Percentiles rank a stretch among this genome's conserved stretches.
Evolutionary conservation across 2,797 vertebrate species (phyloP).

Genomic region (Melanotaenia parkinsoni): DNA sequence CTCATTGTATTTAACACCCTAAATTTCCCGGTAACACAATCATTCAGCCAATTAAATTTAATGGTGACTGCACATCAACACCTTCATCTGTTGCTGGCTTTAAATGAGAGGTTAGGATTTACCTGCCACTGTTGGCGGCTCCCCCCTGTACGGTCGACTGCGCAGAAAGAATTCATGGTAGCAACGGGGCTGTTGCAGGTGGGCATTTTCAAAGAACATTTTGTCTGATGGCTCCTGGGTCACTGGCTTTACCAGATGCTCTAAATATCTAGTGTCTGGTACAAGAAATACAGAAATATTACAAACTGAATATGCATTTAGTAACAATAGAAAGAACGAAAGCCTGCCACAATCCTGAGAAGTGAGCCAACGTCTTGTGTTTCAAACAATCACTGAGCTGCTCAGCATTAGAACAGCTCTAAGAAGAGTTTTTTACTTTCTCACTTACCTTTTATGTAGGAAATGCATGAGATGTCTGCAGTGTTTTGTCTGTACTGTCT

Average conservation of each 20-base stretch:
- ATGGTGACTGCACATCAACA: background rate
- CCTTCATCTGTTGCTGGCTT: background rate
- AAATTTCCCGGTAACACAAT: background rate
- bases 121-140: slow-evolving; percentile 80
- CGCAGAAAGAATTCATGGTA: slow-evolving; percentile 55
- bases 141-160: slow-evolving; percentile 66
- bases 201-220: slow-evolving; percentile 63
- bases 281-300: slow-evolving; percentile 16
- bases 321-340: background rate
- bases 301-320: background rate
- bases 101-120: slow-evolving; percentile 17
- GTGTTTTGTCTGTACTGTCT: slow-evolving; percentile 25
- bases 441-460: slow-evolving; percentile 55
- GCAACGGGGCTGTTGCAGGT: slow-evolving; percentile 22
- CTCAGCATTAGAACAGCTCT: background rate
- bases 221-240: slow-evolving; percentile 25
- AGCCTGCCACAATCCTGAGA: background rate
- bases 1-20: background rate
- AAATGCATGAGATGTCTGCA: slow-evolving; percentile 20
- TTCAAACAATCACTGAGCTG: background rate
- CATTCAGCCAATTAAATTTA: background rate
- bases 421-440: background rate
- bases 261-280: slow-evolving; percentile 7
- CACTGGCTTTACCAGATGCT: slow-evolving; percentile 30
- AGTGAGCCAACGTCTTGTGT: background rate